Evolutionary conservation across 2,113 vertebrate genomes (phyloP).

Genomic region (Trogon melanurus): DNA sequence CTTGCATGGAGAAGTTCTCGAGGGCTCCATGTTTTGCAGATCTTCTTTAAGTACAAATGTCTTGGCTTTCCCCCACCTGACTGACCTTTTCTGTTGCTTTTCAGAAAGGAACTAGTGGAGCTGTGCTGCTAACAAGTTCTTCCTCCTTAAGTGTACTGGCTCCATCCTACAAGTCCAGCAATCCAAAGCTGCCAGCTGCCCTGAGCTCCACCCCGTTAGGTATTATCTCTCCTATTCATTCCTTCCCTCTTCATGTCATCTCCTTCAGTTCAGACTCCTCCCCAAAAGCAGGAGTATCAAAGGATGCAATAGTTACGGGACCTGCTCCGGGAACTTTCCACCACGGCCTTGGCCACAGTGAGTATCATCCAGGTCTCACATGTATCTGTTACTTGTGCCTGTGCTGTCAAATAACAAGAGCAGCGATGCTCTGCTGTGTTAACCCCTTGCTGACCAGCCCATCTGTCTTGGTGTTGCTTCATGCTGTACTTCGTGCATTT

Average conservation of each 20-base stretch:
- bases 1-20: neutral
- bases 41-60: neutral
- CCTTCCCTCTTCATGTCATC: constrained; percentile 78
- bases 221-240: constrained; percentile 78
- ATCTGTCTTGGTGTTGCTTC: neutral
- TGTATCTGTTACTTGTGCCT: neutral
- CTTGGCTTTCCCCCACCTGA: constrained; percentile 30
- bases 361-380: constrained; percentile 41
- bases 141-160: constrained; percentile 81
- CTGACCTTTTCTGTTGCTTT: constrained; percentile 29
- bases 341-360: constrained; percentile 84
- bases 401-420: neutral
- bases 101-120: constrained; percentile 81
- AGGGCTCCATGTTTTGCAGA: neutral
- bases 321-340: constrained; percentile 84
- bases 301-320: constrained; percentile 82
- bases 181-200: constrained; percentile 76
- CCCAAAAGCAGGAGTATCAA: constrained; percentile 76
- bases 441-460: neutral
- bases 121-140: constrained; percentile 79
- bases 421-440: neutral
- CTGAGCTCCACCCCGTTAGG: constrained; percentile 76
- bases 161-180: constrained; percentile 79
- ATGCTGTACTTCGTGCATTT: constrained; percentile 5
- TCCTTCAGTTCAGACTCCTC: constrained; percentile 79